Conservation (phyloP, 2,888 invertebrate genomes). For the Drosophila ustulata region DNA sequence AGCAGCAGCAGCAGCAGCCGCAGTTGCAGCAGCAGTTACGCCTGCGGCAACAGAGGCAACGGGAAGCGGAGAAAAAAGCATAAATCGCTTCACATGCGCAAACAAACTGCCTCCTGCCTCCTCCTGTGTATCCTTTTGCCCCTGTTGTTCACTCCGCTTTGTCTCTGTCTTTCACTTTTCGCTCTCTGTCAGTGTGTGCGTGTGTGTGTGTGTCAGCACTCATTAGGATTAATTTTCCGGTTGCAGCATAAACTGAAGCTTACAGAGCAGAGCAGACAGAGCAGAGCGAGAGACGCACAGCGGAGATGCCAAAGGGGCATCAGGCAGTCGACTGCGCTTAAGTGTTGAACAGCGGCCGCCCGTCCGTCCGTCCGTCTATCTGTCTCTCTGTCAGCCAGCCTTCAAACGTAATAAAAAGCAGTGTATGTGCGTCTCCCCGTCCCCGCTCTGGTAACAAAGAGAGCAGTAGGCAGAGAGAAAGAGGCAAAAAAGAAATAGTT, state of each 20-base stretch:
- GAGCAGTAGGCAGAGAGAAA: slow-evolving; percentile 1
- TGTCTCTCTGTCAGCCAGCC: slow-evolving; percentile 48
- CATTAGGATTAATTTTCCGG: slow-evolving; percentile 82
- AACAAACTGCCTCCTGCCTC: slow-evolving; percentile 62
- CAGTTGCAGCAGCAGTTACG: slow-evolving; percentile 38
- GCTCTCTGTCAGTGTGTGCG: slow-evolving; percentile 24
- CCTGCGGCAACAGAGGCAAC: slow-evolving; percentile 32
- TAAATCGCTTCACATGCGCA: slow-evolving; percentile 78
- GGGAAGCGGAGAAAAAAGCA: slow-evolving; percentile 53
- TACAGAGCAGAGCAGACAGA: slow-evolving; percentile 59
- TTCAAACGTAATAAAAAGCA: slow-evolving; percentile 69
- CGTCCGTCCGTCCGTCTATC: slow-evolving; percentile 25
- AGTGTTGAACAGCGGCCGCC: slow-evolving; percentile 58
- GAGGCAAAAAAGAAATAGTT: slow-evolving; percentile 68
- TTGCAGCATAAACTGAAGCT: slow-evolving; percentile 77
- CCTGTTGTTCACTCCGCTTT: slow-evolving; percentile 2
- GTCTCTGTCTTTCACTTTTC: slow-evolving; percentile 26
- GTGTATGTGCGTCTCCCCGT: slow-evolving; percentile 39
- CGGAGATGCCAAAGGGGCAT: slow-evolving; percentile 7
- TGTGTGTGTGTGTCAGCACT: slow-evolving; percentile 74
- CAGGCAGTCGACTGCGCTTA: slow-evolving; percentile 50
- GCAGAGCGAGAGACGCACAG: slow-evolving; percentile 2
- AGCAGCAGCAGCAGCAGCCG: slow-evolving; percentile 35
- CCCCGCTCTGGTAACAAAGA: neutral
- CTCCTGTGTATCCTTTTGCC: neutral